These are phyloP conservation scores for Australoheros scitulus DNA, from an alignment of 2,113 vertebrate genomes.

Conservation along the genomic window DNA sequence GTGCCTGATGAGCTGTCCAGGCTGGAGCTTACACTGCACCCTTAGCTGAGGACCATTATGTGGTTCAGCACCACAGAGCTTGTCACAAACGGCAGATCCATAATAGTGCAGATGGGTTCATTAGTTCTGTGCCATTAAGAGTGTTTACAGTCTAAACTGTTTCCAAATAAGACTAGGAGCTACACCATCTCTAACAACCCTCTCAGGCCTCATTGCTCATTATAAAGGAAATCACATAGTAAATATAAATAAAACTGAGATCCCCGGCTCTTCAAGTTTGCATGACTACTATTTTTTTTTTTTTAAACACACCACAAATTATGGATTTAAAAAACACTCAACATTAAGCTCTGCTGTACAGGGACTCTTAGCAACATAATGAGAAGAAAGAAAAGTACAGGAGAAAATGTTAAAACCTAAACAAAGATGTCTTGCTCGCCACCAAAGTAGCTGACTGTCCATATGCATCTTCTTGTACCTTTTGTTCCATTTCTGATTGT, in stretches of 20 bases:
- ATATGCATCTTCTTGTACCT: rapidly evolving
- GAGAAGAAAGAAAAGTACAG: neutral
- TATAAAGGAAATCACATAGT: neutral
- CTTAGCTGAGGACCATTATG: conserved; percentile 13
- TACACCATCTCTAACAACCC: neutral
- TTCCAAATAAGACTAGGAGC: neutral
- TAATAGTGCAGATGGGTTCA: conserved; percentile 5
- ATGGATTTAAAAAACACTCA: neutral
- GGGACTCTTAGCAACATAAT: neutral
- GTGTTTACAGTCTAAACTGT: neutral
- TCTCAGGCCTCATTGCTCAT: neutral
- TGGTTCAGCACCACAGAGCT: conserved; percentile 32
- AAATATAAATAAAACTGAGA: neutral
- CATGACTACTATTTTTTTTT: neutral
- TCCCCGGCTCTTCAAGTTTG: neutral
- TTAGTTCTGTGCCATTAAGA: conserved; percentile 18
- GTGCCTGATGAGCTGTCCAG: conserved; percentile 36
- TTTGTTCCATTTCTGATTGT: neutral
- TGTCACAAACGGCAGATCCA: neutral
- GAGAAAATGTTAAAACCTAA: neutral
- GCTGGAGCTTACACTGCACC: conserved; percentile 21
- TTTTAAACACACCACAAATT: neutral
- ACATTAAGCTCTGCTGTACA: neutral
- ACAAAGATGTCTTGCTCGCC: neutral
- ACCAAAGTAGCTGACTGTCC: neutral